These are phyloP conservation scores for Sardinella longiceps DNA, from an alignment of 2,797 vertebrate genomes.

Conservation along the genomic window DNA sequence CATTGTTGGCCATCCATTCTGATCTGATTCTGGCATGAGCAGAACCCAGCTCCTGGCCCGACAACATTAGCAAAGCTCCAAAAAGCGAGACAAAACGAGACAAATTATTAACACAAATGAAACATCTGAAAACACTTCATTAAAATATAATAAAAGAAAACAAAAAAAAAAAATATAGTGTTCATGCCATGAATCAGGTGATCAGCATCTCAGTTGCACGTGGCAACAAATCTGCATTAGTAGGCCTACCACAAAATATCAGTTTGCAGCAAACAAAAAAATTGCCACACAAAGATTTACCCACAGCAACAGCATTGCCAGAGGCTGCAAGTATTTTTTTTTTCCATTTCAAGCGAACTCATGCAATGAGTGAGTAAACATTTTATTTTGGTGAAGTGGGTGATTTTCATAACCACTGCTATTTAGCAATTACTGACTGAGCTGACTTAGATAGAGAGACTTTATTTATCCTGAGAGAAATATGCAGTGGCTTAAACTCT, in stretches of 20 bases:
- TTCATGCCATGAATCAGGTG: no score
- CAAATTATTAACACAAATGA: neutral
- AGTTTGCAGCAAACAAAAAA: neutral
- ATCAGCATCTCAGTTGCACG: neutral
- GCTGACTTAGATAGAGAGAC: neutral
- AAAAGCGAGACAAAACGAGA: neutral
- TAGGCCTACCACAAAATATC: neutral
- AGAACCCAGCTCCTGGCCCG: neutral
- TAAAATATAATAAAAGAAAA: no score
- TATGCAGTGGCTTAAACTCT: neutral
- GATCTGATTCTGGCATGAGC: neutral
- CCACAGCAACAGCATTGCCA: neutral
- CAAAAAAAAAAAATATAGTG: no score
- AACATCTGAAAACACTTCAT: neutral
- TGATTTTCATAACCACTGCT: neutral
- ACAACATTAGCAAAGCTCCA: neutral
- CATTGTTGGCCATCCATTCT: neutral
- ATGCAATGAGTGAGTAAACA: neutral
- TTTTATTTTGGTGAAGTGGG: conserved; percentile 12
- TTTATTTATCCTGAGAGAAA: neutral
- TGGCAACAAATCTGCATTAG: neutral
- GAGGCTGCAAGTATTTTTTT: neutral
- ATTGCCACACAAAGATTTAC: neutral
- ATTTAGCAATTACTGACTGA: neutral
- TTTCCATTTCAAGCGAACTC: neutral